Base-by-base conservation (phyloP, 2,888 invertebrate genomes). In the Anodontia alba region DNA sequence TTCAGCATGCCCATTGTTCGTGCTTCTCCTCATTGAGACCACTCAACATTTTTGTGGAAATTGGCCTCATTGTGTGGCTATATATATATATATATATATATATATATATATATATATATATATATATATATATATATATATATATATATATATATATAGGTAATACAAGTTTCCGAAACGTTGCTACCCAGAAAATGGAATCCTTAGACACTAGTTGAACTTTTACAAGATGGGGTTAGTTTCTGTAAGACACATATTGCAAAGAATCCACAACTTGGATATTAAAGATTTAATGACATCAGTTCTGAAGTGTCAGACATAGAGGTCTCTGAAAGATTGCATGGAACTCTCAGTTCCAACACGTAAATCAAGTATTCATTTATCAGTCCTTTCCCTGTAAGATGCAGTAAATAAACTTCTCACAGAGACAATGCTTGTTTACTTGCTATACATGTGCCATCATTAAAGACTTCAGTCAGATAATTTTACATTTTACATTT, bases 361-460 rank as follows among this genome's bases (percentile, higher is more conserved):
- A 23, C n/a, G 29, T 20, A 20, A 20, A 49, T 26, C 57, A 29
- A 57, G 29, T 57, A 10, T 17, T 10, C 10, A 3, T 33, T 33
- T 17, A 33, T 8, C 62, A 31, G 31, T 62, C 3, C 5, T 33
- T 33, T 33, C 62, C 33, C 20, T 62, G 31, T 7, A 62, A 33
- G 62, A 10, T 62, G 31, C 62, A 10, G 20, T 62, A 31, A 5
- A 33, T 23, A 1, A 33, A 15, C 62, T 62, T 33, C 33, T 62
- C 1, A 33, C 10, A 33, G 31, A 31, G 8, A 31, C 62, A 62
- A 17, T 62, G 62, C 10, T 33, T 62, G n/a, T 62, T 62, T 12
- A 62, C 62, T 33, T 62, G 62, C 33, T 62, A 62, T 20, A 62
- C 62, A 31, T 20, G 33, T 62, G 62, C 62, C 12, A 33, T 62